phyloP scores from a whole-genome alignment of 2,113 vertebrate genomes.

The Burhinus oedicnemus region DNA sequence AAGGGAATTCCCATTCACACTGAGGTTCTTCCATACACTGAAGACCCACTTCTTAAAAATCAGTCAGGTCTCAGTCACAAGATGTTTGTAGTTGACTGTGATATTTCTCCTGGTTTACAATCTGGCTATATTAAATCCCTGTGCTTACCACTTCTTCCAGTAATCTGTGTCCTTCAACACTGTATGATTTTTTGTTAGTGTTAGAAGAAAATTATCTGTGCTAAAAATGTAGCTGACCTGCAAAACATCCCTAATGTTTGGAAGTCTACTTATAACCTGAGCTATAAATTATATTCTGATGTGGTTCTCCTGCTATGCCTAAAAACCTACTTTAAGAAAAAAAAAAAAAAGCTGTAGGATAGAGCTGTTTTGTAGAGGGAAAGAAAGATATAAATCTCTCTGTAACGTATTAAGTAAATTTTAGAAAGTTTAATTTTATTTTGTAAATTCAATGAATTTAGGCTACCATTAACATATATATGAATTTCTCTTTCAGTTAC shows the following conservation, averaged over 20 bases:
- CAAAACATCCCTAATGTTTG: background rate
- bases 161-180: background rate
- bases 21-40: background rate
- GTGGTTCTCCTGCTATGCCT: background rate
- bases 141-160: background rate
- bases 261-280: background rate
- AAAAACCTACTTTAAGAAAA: no score
- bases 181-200: background rate
- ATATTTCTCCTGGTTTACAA: background rate
- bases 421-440: background rate
- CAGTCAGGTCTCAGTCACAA: background rate
- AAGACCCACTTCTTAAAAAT: background rate
- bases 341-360: no score
- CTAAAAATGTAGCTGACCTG: background rate
- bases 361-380: no score
- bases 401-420: background rate
- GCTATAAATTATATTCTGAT: background rate
- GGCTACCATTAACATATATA: background rate
- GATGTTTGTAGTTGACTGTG: background rate
- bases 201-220: background rate
- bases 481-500: background rate
- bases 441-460: background rate
- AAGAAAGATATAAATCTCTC: no score
- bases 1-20: background rate
- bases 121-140: background rate